phyloP scores from a whole-genome alignment of 2,888 invertebrate species.

The Schizotus pectinicornis region DNA sequence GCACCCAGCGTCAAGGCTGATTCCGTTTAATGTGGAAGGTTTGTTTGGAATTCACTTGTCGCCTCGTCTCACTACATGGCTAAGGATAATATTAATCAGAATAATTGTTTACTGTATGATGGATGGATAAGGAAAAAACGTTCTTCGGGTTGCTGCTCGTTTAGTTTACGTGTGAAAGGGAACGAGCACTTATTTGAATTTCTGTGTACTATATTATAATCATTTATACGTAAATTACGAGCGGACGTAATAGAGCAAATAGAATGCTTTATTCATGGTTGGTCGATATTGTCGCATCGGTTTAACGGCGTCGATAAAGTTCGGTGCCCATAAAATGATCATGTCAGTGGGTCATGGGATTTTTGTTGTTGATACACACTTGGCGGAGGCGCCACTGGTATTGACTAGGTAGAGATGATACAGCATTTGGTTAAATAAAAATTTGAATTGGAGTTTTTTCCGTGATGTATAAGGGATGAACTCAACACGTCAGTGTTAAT shows the following conservation, averaged over 20 bases:
- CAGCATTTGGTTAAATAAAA: no score
- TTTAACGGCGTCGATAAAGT: constrained; percentile 6
- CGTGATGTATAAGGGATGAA: no score
- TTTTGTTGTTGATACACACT: no score
- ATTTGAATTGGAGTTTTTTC: no score
- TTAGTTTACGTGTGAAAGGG: neutral
- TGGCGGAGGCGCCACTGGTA: no score
- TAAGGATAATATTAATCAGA: neutral
- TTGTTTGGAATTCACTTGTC: constrained; percentile 9
- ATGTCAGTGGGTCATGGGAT: constrained; percentile 1
- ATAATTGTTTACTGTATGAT: no score
- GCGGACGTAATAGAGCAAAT: constrained; percentile 3
- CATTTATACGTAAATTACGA: constrained; percentile 2
- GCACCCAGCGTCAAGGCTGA: constrained; percentile 20
- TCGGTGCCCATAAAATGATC: constrained; percentile 3
- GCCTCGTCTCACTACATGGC: neutral
- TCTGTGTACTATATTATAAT: neutral
- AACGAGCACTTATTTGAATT: neutral
- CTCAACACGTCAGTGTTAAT: no score
- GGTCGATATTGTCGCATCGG: constrained; percentile 6
- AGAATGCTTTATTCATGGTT: constrained; percentile 4
- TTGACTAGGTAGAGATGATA: no score
- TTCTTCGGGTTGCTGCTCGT: neutral
- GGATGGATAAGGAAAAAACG: neutral
- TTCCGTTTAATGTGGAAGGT: constrained; percentile 22